Conservation (phyloP, 2,797 vertebrate species). For the Arnoldichthys spilopterus region DNA sequence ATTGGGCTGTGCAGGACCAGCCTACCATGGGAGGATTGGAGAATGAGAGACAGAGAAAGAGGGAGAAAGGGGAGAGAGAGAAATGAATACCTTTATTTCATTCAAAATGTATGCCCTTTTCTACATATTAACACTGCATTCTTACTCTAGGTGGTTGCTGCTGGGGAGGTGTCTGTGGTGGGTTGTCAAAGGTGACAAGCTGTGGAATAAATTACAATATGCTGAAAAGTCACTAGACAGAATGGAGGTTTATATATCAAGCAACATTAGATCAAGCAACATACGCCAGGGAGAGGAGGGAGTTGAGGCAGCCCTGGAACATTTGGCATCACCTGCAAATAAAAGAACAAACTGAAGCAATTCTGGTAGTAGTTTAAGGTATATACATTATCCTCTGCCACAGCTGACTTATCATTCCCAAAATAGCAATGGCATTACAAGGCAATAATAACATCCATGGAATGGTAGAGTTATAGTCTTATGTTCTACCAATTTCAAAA, state of each 20-base stretch:
- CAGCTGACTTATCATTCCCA: too few species aligned
- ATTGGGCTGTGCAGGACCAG: constrained; percentile 63
- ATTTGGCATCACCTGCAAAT: constrained; percentile 71
- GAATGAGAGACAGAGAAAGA: background rate
- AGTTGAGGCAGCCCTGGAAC: constrained; percentile 65
- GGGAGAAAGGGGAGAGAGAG: background rate
- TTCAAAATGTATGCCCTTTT: background rate
- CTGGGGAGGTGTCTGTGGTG: constrained; percentile 66
- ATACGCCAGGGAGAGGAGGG: constrained; percentile 66
- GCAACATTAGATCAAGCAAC: background rate
- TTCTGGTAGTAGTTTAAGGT: too few species aligned
- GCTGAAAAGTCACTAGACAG: background rate
- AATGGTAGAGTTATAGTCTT: too few species aligned
- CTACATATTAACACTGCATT: background rate
- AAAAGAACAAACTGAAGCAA: background rate
- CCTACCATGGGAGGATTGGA: constrained; percentile 50
- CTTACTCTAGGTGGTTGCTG: constrained; percentile 72
- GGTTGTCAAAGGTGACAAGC: constrained; percentile 69
- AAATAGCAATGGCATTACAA: too few species aligned
- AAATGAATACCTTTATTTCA: background rate
- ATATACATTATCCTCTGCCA: too few species aligned
- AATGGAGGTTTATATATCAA: background rate
- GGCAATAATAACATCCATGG: too few species aligned
- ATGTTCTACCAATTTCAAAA: too few species aligned
- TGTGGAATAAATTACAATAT: constrained; percentile 49